These are phyloP conservation scores for Ophioninae sp. DNA, from an alignment of 2,888 invertebrate genomes.

Conservation along the genomic window DNA sequence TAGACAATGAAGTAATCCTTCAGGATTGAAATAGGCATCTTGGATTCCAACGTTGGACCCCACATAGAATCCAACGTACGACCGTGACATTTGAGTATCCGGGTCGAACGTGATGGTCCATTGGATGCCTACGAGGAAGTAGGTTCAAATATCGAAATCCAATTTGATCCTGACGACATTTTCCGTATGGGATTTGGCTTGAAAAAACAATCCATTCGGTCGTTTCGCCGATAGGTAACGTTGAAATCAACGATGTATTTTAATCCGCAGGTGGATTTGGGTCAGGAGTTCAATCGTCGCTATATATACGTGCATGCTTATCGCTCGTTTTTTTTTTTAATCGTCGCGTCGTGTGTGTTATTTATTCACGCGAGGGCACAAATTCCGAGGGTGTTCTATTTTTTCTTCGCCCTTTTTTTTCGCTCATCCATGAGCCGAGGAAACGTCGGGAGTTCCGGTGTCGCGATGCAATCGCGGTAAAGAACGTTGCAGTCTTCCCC, in stretches of 20 bases:
- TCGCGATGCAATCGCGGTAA: constrained; percentile 73
- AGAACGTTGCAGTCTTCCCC: constrained; percentile 76
- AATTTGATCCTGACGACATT: too few relatives aligned
- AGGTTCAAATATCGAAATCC: too few relatives aligned
- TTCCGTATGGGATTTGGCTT: too few relatives aligned
- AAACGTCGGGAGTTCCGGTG: constrained; percentile 39
- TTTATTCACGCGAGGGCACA: constrained; percentile 44
- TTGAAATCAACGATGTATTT: background rate
- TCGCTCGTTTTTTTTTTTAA: constrained; percentile 9
- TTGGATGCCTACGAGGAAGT: too few relatives aligned
- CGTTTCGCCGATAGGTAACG: background rate
- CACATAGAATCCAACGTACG: too few relatives aligned
- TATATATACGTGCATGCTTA: constrained; percentile 18
- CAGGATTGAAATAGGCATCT: too few relatives aligned
- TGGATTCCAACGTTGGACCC: too few relatives aligned
- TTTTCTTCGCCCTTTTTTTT: constrained; percentile 3
- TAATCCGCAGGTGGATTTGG: constrained; percentile 36
- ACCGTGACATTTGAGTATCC: too few relatives aligned
- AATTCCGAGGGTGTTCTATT: constrained; percentile 10
- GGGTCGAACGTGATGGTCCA: too few relatives aligned
- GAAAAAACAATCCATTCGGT: background rate
- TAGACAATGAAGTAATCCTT: too few relatives aligned
- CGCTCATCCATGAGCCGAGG: background rate
- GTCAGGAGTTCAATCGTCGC: constrained; percentile 55
- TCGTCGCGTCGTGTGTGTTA: constrained; percentile 57